These are phyloP conservation scores for Leguminivora glycinivorella DNA, from an alignment of 1,140 invertebrate species.

Conservation along the genomic window DNA sequence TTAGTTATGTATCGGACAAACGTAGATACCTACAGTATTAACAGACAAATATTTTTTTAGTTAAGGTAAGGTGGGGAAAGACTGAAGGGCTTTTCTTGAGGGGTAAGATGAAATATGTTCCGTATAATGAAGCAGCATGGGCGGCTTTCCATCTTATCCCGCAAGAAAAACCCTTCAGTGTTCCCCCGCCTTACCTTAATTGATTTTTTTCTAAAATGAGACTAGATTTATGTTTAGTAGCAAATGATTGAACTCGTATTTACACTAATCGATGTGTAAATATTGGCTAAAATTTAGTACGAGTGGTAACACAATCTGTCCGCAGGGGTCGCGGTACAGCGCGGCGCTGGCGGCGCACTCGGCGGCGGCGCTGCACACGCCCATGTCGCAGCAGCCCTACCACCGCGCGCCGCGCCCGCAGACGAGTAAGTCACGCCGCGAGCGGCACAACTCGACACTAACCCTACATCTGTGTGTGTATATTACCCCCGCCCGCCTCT, in stretches of 20 bases:
- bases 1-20: no score
- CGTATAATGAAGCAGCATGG: no score
- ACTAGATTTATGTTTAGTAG: background rate
- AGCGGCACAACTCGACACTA: background rate
- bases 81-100: no score
- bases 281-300: background rate
- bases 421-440: conserved; percentile 47
- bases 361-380: conserved; percentile 72
- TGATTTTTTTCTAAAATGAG: no score
- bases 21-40: no score
- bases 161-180: no score
- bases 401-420: conserved; percentile 69
- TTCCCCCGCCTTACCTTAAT: no score
- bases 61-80: no score
- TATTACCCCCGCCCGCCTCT: background rate
- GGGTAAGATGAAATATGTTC: no score
- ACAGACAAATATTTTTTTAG: no score
- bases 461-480: background rate
- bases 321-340: conserved; percentile 57
- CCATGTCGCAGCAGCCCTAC: conserved; percentile 70
- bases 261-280: background rate
- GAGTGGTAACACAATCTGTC: background rate
- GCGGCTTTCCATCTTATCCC: no score
- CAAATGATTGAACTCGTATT: background rate
- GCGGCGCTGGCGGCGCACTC: conserved; percentile 45